Conservation (phyloP, 2,113 vertebrate species). For the Megaceryle maxima region DNA sequence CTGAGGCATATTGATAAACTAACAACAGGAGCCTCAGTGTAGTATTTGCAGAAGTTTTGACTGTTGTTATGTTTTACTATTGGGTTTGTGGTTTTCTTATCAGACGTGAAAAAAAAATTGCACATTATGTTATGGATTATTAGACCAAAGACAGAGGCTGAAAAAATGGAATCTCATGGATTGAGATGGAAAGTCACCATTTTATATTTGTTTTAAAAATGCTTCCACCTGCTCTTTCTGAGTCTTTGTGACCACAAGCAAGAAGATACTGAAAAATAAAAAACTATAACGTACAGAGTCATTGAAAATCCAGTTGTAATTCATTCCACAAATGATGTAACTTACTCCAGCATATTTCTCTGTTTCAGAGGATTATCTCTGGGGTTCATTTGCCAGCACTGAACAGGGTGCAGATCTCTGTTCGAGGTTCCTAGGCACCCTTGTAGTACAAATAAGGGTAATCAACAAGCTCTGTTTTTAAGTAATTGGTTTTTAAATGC, state of each 20-base stretch:
- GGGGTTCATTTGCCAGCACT: neutral
- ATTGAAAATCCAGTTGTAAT: neutral
- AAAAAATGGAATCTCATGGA: neutral
- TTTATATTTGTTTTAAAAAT: neutral
- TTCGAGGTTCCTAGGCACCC: neutral
- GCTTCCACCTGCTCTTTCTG: neutral
- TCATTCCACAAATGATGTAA: neutral
- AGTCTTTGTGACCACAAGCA: neutral
- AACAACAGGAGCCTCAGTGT: neutral
- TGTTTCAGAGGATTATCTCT: neutral
- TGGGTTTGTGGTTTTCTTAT: neutral
- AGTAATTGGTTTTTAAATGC: neutral
- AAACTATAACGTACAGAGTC: neutral
- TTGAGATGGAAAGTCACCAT: neutral
- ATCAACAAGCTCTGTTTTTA: neutral
- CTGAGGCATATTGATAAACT: neutral
- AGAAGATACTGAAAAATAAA: neutral
- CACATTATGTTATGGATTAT: neutral
- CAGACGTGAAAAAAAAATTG: neutral
- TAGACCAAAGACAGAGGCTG: neutral
- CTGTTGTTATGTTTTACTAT: neutral
- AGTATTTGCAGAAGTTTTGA: neutral
- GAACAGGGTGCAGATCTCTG: neutral
- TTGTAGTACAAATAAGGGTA: slow-evolving; percentile 1
- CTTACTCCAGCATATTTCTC: neutral